Percentiles rank a stretch among this genome's conserved stretches.
Evolutionary conservation across 2,797 vertebrate genomes (phyloP).

Genomic region (Kryptopterus vitreolus): DNA sequence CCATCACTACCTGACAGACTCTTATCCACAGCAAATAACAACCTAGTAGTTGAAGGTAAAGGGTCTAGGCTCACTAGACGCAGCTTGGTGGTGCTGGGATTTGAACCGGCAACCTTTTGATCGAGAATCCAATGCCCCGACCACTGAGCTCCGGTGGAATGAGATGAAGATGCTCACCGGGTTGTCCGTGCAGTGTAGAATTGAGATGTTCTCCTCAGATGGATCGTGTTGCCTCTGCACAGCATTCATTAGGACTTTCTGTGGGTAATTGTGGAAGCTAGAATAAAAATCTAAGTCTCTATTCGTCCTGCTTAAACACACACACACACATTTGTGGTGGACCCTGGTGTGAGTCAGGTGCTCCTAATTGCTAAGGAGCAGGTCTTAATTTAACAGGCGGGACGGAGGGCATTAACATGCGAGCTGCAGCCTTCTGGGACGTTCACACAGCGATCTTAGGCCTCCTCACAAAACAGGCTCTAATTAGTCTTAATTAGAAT

Average conservation of each 20-base stretch:
- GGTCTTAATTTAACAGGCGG: conserved; percentile 85
- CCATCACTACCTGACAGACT: too few relatives aligned
- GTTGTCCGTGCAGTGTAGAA: not conserved
- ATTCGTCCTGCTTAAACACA: conserved; percentile 34
- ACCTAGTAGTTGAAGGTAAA: too few relatives aligned
- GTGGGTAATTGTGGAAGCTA: conserved; percentile 77
- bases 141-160: too few relatives aligned
- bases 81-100: too few relatives aligned
- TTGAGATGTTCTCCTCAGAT: conserved; percentile 39
- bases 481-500: conserved; percentile 96
- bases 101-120: too few relatives aligned
- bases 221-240: conserved; percentile 57
- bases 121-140: too few relatives aligned
- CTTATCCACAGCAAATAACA: too few relatives aligned
- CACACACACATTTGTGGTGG: conserved; percentile 53
- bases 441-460: conserved; percentile 90
- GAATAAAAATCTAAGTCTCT: conserved; percentile 68
- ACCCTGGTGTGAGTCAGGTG: conserved; percentile 79
- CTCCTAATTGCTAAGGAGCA: conserved; percentile 85
- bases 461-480: conserved; percentile 89
- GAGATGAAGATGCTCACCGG: too few relatives aligned
- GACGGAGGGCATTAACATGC: conserved; percentile 82
- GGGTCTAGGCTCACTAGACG: too few relatives aligned
- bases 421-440: conserved; percentile 85
- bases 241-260: conserved; percentile 71